Conservation (phyloP, 2,797 vertebrate genomes). For the Cetoscarus ocellatus region DNA sequence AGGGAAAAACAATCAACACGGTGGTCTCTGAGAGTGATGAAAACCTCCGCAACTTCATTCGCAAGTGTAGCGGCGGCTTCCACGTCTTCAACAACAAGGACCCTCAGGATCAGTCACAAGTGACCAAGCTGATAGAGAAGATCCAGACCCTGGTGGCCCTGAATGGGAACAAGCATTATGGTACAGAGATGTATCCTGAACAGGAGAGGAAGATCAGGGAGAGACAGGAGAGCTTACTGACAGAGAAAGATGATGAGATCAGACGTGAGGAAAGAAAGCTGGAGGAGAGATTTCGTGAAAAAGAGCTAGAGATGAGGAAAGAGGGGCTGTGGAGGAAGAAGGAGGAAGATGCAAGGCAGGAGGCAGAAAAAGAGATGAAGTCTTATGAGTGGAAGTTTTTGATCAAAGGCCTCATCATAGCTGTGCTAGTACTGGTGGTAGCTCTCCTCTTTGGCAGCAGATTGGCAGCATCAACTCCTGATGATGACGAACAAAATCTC, state of each 20-base stretch:
- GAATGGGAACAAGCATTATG: constrained; percentile 63
- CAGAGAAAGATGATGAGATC: constrained; percentile 44
- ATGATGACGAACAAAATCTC: too few species aligned
- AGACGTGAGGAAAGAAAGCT: constrained; percentile 21
- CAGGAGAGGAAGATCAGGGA: constrained; percentile 55
- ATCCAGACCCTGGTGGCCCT: constrained; percentile 70
- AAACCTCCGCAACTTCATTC: constrained; percentile 66
- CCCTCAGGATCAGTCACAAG: constrained; percentile 38
- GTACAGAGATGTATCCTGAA: constrained; percentile 44
- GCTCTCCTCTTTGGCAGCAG: too few species aligned
- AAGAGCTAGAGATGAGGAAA: constrained; percentile 45
- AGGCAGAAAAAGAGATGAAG: constrained; percentile 38
- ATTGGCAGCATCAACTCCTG: too few species aligned
- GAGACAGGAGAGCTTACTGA: constrained; percentile 58
- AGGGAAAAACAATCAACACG: constrained; percentile 54
- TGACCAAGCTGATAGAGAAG: constrained; percentile 62
- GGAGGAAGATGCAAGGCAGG: constrained; percentile 47
- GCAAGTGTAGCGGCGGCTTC: constrained; percentile 71
- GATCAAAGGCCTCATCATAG: too few species aligned
- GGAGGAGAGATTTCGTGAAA: background rate
- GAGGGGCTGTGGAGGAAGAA: constrained; percentile 56
- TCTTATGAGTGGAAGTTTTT: too few species aligned
- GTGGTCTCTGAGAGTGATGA: constrained; percentile 60
- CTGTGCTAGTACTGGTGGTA: too few species aligned
- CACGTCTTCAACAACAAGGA: constrained; percentile 75